Evolutionary conservation across 2,888 invertebrate genomes (phyloP).

Genomic region (Hermodice carunculata): DNA sequence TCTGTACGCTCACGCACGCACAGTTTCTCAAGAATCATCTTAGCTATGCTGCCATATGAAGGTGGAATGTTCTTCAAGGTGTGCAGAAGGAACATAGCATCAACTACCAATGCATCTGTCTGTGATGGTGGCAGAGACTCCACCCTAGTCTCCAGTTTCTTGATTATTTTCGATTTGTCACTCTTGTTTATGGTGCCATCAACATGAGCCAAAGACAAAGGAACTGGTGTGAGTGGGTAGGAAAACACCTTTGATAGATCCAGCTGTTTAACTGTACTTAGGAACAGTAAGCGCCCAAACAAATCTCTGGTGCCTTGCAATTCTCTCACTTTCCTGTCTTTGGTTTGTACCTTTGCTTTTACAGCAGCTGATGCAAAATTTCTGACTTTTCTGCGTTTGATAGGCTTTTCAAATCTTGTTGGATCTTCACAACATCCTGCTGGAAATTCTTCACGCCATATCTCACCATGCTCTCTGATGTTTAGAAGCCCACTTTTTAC

Average conservation of each 20-base stretch:
- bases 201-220: constrained; percentile 18
- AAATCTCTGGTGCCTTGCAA: constrained; percentile 21
- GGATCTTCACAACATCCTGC: constrained; percentile 18
- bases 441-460: constrained; percentile 25
- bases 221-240: constrained; percentile 24
- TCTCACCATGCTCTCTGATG: constrained; percentile 5
- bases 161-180: constrained; percentile 13
- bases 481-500: constrained; percentile 14
- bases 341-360: background rate
- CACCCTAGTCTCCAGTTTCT: constrained; percentile 9
- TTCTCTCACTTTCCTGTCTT: background rate
- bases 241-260: constrained; percentile 14
- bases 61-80: too few relatives aligned
- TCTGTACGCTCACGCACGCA: too few relatives aligned
- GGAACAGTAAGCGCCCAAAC: constrained; percentile 14
- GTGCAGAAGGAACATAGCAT: too few relatives aligned
- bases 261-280: constrained; percentile 9
- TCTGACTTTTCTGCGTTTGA: constrained; percentile 24
- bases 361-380: constrained; percentile 22
- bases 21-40: constrained; percentile 14
- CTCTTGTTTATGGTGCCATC: constrained; percentile 26
- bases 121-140: too few relatives aligned
- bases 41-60: too few relatives aligned
- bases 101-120: too few relatives aligned
- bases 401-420: constrained; percentile 29